Evolutionary conservation across 2,888 invertebrate species (phyloP), one percentile per base, ranked within the genome.

Genomic region (Zaprionus bogoriensis): DNA sequence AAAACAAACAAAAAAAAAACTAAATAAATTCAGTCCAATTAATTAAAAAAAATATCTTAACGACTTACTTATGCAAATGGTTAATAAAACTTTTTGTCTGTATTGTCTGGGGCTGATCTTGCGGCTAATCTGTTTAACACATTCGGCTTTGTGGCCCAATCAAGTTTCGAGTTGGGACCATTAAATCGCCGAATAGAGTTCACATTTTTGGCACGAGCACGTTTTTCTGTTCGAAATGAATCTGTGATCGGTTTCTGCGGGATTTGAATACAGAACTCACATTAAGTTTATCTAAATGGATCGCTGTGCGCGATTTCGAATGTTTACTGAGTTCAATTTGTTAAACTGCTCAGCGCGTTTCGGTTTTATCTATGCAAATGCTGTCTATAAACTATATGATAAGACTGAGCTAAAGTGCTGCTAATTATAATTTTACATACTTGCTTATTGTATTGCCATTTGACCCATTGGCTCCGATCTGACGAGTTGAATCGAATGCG

Each of bases 11-110:
- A 10, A 30, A 30, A 7, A 58, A 67, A 61, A 57, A 39, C 50
- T 58, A 79, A 67, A 77, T 77, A 83, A 83, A 83, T 75, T 66
- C 55, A 45, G 73, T 17, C 65, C 70, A 80, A 81, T 76, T 80
- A 80, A 77, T 81, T 66, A 60, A 70, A 73, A 42, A 12, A 62
- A 42, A 53, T 45, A 60, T 53, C 42, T 54, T 57, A 48, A 47
- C 82, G 70, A 48, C 59, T 65, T 57, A 63, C 67, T 79, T 83
- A 79, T 79, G 80, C 67, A 74, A 83, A 83, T 61, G 28, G 59
- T 28, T 39, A 59, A 66, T 77, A 73, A 77, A 83, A 47, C 39
- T 65, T 55, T 80, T 77, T 66, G 58, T 63, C 44, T 60, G 32
- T 2, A 47, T 60, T 47, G 68, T 50, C 64, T 52, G 39, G 28